These are phyloP conservation scores for Idaea aversata DNA, from an alignment of 2,888 invertebrate species.

Conservation along the genomic window DNA sequence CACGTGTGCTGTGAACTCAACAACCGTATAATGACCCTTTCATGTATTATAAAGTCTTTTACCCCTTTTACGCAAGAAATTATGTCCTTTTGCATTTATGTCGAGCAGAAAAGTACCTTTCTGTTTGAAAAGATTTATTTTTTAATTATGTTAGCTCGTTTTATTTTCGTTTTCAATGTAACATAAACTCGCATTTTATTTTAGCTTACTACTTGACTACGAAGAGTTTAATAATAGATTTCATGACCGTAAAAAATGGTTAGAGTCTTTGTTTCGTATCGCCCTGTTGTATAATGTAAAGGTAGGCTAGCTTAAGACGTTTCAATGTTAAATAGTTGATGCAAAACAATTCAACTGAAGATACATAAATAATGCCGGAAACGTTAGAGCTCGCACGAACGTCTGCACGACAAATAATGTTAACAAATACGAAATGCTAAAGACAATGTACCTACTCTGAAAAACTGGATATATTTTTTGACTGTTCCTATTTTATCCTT, in stretches of 20 bases:
- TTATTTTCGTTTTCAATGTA: background rate
- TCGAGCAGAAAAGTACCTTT: slow-evolving; percentile 63
- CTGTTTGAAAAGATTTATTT: slow-evolving; percentile 46
- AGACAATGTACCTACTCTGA: background rate
- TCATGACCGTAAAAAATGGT: background rate
- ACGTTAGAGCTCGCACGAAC: slow-evolving; percentile 20
- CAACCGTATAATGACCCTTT: slow-evolving; percentile 68
- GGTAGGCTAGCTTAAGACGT: slow-evolving; percentile 6
- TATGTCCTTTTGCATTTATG: slow-evolving; percentile 61
- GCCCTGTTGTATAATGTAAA: background rate
- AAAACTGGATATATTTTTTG: background rate
- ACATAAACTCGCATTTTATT: background rate
- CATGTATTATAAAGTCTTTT: slow-evolving; percentile 68
- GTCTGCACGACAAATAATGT: slow-evolving; percentile 21
- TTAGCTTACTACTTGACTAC: background rate
- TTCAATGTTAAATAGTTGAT: slow-evolving; percentile 22
- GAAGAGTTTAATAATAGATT: background rate
- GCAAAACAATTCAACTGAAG: slow-evolving; percentile 15
- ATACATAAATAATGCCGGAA: slow-evolving; percentile 26
- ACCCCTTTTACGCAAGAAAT: slow-evolving; percentile 60
- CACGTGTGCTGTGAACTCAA: slow-evolving; percentile 67
- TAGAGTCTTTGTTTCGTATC: background rate
- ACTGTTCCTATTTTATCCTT: background rate
- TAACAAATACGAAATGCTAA: slow-evolving; percentile 9
- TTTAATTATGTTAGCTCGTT: slow-evolving; percentile 24